Base-by-base conservation (phyloP, 2,113 vertebrate genomes). In the Solea solea region DNA sequence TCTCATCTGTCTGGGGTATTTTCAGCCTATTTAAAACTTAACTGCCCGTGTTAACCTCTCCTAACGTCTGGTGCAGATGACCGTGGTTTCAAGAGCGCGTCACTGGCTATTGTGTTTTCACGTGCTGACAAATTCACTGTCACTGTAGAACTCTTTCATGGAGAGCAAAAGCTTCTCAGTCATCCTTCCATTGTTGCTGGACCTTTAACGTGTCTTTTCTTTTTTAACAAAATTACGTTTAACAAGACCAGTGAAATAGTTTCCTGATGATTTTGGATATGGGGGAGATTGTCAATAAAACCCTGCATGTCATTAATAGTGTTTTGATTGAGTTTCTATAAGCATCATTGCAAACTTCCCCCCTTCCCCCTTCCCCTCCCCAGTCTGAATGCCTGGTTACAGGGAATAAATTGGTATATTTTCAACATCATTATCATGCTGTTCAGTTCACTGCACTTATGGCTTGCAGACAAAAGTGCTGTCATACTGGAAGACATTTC, bases 391-490 rank as follows among this genome's bases (percentile, higher is more conserved):
- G 50, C 25, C 58, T 71, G 55, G 9, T 64, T 72, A 44, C 28
- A 40, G 42, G 65, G 45, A 55, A 81, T 66, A 74, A 64, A 76
- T 81, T 74, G 69, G 39, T 74, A 3, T 69, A 61, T 82, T 80
- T 82, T 74, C 69, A 39, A 68, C 72, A 80, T 84, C 78, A 88
- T 88, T 86, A 84, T 80, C 69, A 70, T 75, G 57, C 71, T 52
- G 58, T 66, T 82, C 81, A 72, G 53, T 79, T 78, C 59, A 51
- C 59, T 62, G 68, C 75, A 67, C 53, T 65, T 72, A 49, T 0
- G n/a, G 66, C 67, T 77, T 53, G 41, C 58, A 72, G 78, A 82
- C 77, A 64, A 84, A 88, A 86, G 78, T 54, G 57, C 74, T 84
- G 78, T 79, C 81, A 72, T 69, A 60, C 52, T 62, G 58, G 54